phyloP scores from a whole-genome alignment of 2,113 vertebrate genomes.

The Oncorhynchus mykiss region DNA sequence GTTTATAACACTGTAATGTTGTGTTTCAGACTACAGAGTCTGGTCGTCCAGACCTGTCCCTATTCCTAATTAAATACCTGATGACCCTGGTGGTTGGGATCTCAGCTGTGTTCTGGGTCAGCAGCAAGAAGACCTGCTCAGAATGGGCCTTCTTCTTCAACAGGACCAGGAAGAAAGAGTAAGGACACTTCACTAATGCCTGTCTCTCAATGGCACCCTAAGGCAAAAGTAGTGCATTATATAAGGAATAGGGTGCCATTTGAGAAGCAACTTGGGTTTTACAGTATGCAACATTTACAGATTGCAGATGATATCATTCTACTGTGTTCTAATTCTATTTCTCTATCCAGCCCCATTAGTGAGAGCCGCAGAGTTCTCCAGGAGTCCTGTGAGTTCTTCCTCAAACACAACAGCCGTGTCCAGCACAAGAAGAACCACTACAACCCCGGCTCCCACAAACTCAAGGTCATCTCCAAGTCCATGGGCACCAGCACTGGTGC shows the following conservation, averaged over 20 bases:
- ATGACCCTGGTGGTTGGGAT: conserved; percentile 96
- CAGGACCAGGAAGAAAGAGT: conserved; percentile 94
- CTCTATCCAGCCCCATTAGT: conserved; percentile 82
- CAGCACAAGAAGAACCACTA: conserved; percentile 93
- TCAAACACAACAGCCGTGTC: conserved; percentile 92
- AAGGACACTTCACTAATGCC: conserved; percentile 54
- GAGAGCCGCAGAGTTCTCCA: conserved; percentile 96
- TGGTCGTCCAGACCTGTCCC: conserved; percentile 84
- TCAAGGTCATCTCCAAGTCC: conserved; percentile 96
- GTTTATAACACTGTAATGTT: too few relatives aligned
- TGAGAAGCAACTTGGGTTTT: too few relatives aligned
- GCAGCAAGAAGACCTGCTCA: conserved; percentile 96
- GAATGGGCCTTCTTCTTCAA: conserved; percentile 97
- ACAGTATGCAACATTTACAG: too few relatives aligned
- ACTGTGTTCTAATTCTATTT: too few relatives aligned
- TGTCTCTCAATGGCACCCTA: background rate
- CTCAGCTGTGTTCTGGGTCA: conserved; percentile 97
- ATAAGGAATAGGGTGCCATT: too few relatives aligned
- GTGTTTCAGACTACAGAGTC: conserved; percentile 75
- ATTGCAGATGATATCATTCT: too few relatives aligned
- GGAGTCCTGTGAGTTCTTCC: conserved; percentile 96
- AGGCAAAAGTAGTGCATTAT: too few relatives aligned
- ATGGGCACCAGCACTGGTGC: conserved; percentile 90
- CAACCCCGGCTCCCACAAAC: conserved; percentile 86
- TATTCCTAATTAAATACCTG: conserved; percentile 96